Conservation (phyloP, 2,888 invertebrate species). For the Drosophila mayaguana region DNA sequence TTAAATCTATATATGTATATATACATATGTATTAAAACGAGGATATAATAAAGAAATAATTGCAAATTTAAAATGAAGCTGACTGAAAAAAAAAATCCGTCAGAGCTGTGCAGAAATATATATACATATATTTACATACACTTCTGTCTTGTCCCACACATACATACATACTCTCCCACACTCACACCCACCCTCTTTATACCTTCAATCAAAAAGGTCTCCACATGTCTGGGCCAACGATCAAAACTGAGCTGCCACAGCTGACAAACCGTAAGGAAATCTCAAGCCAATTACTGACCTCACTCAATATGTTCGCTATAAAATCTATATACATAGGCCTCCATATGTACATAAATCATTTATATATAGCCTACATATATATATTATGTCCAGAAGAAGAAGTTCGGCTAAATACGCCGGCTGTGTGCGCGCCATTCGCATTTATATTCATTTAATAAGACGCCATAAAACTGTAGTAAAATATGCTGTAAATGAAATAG, state of each 20-base stretch:
- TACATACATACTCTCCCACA: not conserved
- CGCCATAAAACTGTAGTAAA: constrained; percentile 81
- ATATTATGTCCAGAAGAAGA: constrained; percentile 13
- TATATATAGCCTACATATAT: constrained; percentile 18
- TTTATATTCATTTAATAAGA: constrained; percentile 81
- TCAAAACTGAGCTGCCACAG: constrained; percentile 38
- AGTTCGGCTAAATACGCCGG: constrained; percentile 41
- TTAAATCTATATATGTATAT: not conserved
- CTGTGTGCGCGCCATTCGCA: constrained; percentile 44
- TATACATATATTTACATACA: not conserved
- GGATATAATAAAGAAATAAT: too few relatives aligned
- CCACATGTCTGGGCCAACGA: constrained; percentile 53
- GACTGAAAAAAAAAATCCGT: too few relatives aligned
- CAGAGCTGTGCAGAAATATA: too few relatives aligned
- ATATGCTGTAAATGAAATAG: constrained; percentile 79
- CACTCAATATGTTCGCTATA: constrained; percentile 26
- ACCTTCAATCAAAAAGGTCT: constrained; percentile 61
- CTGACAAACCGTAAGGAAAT: constrained; percentile 3
- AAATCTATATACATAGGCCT: not conserved
- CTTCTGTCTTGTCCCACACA: constrained; percentile 1
- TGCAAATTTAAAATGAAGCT: too few relatives aligned
- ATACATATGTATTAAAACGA: not conserved
- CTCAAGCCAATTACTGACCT: constrained; percentile 49
- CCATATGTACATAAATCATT: not conserved
- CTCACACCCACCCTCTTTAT: too few relatives aligned